Base-by-base conservation (phyloP, 2,113 vertebrate genomes). In the Pardalotus punctatus region DNA sequence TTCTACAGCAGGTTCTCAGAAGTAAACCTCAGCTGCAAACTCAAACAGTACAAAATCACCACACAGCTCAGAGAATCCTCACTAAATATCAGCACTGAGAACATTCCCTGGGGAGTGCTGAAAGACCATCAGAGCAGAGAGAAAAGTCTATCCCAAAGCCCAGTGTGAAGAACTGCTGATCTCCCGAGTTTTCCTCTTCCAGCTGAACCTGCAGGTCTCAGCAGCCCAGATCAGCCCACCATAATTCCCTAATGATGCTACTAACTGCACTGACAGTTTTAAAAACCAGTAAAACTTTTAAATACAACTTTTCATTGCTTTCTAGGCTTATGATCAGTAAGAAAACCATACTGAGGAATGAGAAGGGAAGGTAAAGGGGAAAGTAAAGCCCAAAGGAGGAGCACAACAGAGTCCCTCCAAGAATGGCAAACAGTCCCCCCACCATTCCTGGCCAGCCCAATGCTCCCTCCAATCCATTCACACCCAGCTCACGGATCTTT, bases 241-340 rank as follows among this genome's bases (percentile, higher is more conserved):
- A 2, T 7, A 1, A 29, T 23, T 78, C 62, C 38, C 31, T 43
- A 23, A 14, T 0, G 0, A 45, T 42, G 20, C 17, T 38, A 12
- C 40, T 15, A 42, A 54, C 28, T 24, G 35, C 40, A 40, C 18
- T 3, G 27, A 36, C 1, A 3, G 27, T 10, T 8, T 11, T 31
- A 19, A 86, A 85, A 88, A 73, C 2, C 15, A 51, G 47, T 23
- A 35, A 25, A 15, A 50, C 19, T 43, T 48, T 24, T 2, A 85
- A 73, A 69, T 25, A 35, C 8, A 42, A 6, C 29, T 71, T 57
- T 11, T 47, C 22, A 4, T 16, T 9, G 19, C 27, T 77, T 77
- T 53, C 45, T 21, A 57, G 9, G 10, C 24, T 72, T 48, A 51
- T 0, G 7, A 28, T 76, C 58, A 69, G 58, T 43, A 58, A 56